Percentiles rank a stretch among this genome's conserved stretches.
Evolutionary conservation across 2,888 invertebrate genomes (phyloP).

Genomic region (Ceraclea dissimilis): DNA sequence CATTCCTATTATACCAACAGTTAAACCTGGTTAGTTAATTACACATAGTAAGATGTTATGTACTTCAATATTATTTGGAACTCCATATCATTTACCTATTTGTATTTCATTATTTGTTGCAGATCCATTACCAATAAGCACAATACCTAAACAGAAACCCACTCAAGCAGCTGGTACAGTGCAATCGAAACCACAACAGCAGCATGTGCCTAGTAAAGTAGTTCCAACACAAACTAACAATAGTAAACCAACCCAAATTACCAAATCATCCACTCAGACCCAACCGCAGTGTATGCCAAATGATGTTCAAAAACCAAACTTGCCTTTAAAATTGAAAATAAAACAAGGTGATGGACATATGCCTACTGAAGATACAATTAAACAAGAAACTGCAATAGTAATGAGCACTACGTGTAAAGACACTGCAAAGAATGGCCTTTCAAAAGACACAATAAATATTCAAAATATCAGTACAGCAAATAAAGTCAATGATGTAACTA

Average conservation of each 20-base stretch:
- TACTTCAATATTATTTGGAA: neutral
- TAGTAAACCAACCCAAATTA: no score
- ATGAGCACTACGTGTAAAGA: neutral
- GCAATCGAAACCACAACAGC: neutral
- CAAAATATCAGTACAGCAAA: neutral
- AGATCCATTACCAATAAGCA: neutral
- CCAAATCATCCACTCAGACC: neutral
- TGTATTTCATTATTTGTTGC: neutral
- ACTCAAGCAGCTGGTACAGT: neutral
- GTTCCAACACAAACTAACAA: neutral
- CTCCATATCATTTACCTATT: no score
- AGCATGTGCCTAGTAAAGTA: neutral
- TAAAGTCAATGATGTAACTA: neutral
- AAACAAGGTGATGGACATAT: neutral
- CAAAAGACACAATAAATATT: neutral
- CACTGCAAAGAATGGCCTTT: neutral
- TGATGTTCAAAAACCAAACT: neutral
- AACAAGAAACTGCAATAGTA: neutral
- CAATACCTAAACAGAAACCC: neutral
- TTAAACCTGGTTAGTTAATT: slow-evolving; percentile 6
- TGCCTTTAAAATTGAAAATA: neutral
- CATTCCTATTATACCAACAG: slow-evolving; percentile 11
- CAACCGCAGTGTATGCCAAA: neutral
- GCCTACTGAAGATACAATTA: neutral
- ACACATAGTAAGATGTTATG: no score